phyloP scores from a whole-genome alignment of 1,140 invertebrate species.

The Orchesella cincta region DNA sequence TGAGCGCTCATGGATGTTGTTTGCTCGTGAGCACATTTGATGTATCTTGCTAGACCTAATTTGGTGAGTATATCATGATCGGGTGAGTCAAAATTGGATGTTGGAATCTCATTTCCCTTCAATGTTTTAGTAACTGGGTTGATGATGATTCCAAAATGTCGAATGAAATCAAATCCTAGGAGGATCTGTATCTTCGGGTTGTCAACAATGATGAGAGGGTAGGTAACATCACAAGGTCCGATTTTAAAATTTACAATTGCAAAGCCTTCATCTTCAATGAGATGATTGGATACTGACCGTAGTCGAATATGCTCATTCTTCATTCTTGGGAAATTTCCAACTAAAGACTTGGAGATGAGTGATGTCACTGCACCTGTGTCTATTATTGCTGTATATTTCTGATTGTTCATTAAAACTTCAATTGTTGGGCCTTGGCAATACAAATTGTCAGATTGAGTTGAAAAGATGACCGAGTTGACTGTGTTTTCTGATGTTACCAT shows the following conservation, averaged over 20 bases:
- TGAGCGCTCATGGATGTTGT: background rate
- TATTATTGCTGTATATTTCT: background rate
- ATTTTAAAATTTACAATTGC: background rate
- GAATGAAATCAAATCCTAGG: background rate
- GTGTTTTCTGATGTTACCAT: background rate
- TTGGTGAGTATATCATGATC: background rate
- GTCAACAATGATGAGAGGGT: conserved; percentile 5
- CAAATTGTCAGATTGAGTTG: background rate
- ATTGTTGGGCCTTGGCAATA: background rate
- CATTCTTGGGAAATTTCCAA: background rate
- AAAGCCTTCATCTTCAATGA: background rate
- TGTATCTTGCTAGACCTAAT: background rate
- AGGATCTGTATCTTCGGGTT: background rate
- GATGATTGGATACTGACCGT: background rate
- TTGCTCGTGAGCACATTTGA: background rate
- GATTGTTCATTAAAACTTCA: background rate
- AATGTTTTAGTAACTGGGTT: background rate
- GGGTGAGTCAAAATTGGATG: background rate
- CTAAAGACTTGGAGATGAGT: background rate
- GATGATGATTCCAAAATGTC: background rate
- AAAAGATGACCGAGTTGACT: too few species aligned
- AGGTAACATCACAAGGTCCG: background rate
- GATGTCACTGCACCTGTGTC: background rate
- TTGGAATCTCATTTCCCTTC: background rate
- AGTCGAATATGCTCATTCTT: background rate